Evolutionary conservation across 2,797 vertebrate genomes (phyloP), one percentile per base, ranked within the genome.

Genomic region (Ptychadena robeensis): DNA sequence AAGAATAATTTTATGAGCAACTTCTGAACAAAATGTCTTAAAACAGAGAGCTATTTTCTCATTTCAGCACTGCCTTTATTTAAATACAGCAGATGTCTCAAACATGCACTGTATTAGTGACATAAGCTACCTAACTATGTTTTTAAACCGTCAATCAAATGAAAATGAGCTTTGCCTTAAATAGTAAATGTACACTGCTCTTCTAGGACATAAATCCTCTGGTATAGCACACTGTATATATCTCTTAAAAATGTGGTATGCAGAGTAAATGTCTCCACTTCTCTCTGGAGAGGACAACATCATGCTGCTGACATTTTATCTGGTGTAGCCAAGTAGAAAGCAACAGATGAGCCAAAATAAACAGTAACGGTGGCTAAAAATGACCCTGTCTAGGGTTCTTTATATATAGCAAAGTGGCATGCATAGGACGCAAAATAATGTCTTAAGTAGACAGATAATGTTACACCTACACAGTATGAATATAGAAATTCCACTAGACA

Each of bases 1-100:
- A 15, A 48, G 14, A 48, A 18, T 15, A 4, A 12, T 18, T 4
- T 15, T 48, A 18, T n/a, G n/a, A n/a, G n/a, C n/a, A n/a, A n/a
- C n/a, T n/a, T n/a, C n/a, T n/a, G n/a, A 40, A 6, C 38, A 40
- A 40, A 40, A 40, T 6, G 8, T 18, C n/a, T 65, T 65, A 4
- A 31, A 65, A n/a, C 11, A 10, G 10, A 9, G 10, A 11, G 34
- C 6, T 4, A n/a, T 68, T 22, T n/a, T 5, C 38, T 78, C 14
- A 5, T 48, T 74, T 59, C 22, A 69, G 82, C 27, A 59, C 32
- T 44, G 32, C 12, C 15, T 74, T 48, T 74, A 80, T 74, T 84
- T 84, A n/a, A 66, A 53, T 2, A 28, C 31, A 79, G 64, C 77
- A 74, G 82, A 80, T 80, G 63, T 31, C 66, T 68, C 31, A 79